Conservation (phyloP, 2,888 invertebrate species). For the Drosophila affinis region DNA sequence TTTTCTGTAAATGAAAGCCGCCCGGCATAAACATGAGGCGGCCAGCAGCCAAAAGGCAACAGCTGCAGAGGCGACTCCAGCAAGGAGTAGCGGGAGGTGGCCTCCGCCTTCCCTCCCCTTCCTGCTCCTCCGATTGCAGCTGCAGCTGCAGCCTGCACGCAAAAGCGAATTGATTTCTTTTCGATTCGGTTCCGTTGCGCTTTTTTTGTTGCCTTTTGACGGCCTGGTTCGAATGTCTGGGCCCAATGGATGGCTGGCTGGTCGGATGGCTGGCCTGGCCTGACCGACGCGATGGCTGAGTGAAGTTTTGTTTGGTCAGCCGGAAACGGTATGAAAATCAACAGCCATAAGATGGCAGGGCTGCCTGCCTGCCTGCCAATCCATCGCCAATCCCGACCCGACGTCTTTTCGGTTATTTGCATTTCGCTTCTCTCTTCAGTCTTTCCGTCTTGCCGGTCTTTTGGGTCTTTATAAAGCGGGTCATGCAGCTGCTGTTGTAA, state of each 20-base stretch:
- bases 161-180: constrained; percentile 69
- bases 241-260: not conserved
- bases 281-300: constrained; percentile 54
- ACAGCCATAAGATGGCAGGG: constrained; percentile 32
- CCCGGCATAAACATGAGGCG: constrained; percentile 69
- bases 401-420: constrained; percentile 62
- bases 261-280: constrained; percentile 2
- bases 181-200: constrained; percentile 66
- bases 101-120: no score
- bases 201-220: constrained; percentile 54
- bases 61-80: constrained; percentile 34
- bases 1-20: constrained; percentile 72
- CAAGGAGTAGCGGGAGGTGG: not conserved
- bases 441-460: not conserved
- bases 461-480: constrained; percentile 56
- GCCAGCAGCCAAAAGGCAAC: constrained; percentile 14
- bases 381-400: constrained; percentile 20
- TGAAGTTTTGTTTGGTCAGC: constrained; percentile 72
- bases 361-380: constrained; percentile 40
- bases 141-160: constrained; percentile 67
- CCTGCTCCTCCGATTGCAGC: constrained; percentile 17
- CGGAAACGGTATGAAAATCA: constrained; percentile 54
- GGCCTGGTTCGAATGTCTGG: not conserved
- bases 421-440: constrained; percentile 65
- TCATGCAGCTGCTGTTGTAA: constrained; percentile 61